A percentile compares a stretch with the other conserved stretches of the same genome.
These are phyloP conservation scores for Danionella cerebrum DNA, from an alignment of 2,113 vertebrate genomes.

Conservation along the genomic window DNA sequence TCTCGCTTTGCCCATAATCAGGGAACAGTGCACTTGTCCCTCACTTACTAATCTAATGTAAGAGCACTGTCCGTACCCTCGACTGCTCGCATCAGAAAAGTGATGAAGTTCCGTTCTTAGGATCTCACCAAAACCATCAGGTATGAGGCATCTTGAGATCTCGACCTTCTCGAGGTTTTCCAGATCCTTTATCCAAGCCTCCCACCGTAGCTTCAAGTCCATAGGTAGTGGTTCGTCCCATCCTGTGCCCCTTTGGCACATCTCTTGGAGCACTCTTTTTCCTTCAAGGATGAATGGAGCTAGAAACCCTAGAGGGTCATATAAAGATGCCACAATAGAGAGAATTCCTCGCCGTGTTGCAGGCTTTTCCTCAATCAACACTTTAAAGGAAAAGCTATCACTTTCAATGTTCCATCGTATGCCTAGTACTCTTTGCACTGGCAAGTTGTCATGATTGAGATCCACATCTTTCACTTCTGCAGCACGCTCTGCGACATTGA, in stretches of 20 bases:
- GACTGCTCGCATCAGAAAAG: slow-evolving; percentile 8
- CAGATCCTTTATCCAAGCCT: too few relatives aligned
- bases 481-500: background rate
- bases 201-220: too few relatives aligned
- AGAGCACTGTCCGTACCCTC: slow-evolving; percentile 13
- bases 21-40: too few relatives aligned
- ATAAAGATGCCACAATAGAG: slow-evolving; percentile 7
- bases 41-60: too few relatives aligned
- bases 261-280: background rate
- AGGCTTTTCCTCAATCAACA: slow-evolving; percentile 20
- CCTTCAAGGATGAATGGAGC: background rate
- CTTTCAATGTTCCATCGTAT: slow-evolving; percentile 20
- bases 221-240: background rate
- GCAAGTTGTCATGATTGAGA: slow-evolving; percentile 13
- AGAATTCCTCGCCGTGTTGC: slow-evolving; percentile 8
- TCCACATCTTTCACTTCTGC: slow-evolving; percentile 19
- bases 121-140: too few relatives aligned
- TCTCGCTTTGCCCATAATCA: slow-evolving; percentile 1
- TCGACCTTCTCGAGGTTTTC: too few relatives aligned
- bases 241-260: background rate
- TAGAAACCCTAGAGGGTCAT: slow-evolving; percentile 11
- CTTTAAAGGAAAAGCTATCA: slow-evolving; percentile 15
- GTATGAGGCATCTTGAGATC: background rate
- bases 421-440: slow-evolving; percentile 26
- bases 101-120: too few relatives aligned